Conservation (phyloP, 2,797 vertebrate species). For the Tokudaia muenninki region DNA sequence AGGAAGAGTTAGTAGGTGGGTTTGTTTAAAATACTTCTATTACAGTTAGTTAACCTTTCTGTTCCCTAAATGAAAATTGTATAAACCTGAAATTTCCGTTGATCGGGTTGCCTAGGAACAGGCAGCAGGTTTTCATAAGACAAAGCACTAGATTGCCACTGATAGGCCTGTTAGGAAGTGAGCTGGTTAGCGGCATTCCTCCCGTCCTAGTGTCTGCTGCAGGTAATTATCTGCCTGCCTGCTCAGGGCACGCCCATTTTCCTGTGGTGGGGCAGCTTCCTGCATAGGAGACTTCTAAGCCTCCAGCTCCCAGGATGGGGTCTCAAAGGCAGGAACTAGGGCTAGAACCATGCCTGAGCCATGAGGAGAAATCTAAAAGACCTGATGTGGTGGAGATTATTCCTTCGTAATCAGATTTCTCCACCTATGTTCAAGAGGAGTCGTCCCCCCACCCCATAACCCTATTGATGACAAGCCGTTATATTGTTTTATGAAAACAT, state of each 20-base stretch:
- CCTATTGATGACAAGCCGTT: conserved; percentile 78
- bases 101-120: conserved; percentile 89
- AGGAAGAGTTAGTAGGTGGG: conserved; percentile 86
- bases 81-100: conserved; percentile 89
- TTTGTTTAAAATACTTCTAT: conserved; percentile 89
- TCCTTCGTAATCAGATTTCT: conserved; percentile 15
- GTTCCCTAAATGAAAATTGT: conserved; percentile 90
- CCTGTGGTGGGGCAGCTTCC: conserved; percentile 11
- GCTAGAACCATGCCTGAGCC: neutral
- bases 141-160: conserved; percentile 84
- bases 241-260: conserved; percentile 57
- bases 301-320: neutral
- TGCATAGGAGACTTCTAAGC: neutral
- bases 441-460: conserved; percentile 52
- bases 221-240: conserved; percentile 77
- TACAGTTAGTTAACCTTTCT: conserved; percentile 90
- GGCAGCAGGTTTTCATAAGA: conserved; percentile 86
- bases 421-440: neutral
- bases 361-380: neutral
- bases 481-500: conserved; percentile 84
- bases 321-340: neutral
- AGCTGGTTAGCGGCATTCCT: conserved; percentile 73
- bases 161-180: conserved; percentile 84
- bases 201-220: conserved; percentile 37
- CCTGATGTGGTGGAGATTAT: neutral